Evolutionary conservation across 92 coral and sea anemone species (phyloP).

Genomic region (Pocillopora grandis): DNA sequence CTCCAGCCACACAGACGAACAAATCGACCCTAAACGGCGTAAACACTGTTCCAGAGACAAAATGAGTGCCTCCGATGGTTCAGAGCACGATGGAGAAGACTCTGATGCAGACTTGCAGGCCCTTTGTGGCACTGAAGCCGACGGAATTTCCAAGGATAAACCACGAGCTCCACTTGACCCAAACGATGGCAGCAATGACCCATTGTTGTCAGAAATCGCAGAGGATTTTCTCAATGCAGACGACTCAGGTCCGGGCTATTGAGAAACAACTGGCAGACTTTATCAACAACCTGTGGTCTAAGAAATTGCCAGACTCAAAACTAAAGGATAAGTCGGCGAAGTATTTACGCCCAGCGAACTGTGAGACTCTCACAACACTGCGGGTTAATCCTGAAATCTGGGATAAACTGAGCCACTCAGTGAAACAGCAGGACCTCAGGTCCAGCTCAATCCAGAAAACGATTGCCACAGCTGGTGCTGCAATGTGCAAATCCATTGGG

Average conservation of each 20-base stretch:
- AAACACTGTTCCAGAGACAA: background rate
- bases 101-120: too few species aligned
- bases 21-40: conserved; percentile 15
- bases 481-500: too few species aligned
- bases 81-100: too few species aligned
- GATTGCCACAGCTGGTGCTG: too few species aligned
- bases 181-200: conserved; percentile 4
- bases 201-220: conserved; percentile 7
- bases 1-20: too few species aligned
- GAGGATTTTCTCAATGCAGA: conserved; percentile 13
- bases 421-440: too few species aligned
- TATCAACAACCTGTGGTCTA: conserved; percentile 32
- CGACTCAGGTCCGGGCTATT: background rate
- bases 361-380: background rate
- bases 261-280: conserved; percentile 48
- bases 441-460: too few species aligned
- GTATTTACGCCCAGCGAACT: conserved; percentile 55
- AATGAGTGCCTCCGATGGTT: too few species aligned
- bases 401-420: too few species aligned
- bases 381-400: too few species aligned
- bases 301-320: conserved; percentile 13
- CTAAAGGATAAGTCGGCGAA: conserved; percentile 29
- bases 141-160: conserved; percentile 11
- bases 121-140: too few species aligned
- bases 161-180: conserved; percentile 6